These are phyloP conservation scores for Cataglyphis altisquamis DNA, from an alignment of 2,888 invertebrate species.

Conservation along the genomic window DNA sequence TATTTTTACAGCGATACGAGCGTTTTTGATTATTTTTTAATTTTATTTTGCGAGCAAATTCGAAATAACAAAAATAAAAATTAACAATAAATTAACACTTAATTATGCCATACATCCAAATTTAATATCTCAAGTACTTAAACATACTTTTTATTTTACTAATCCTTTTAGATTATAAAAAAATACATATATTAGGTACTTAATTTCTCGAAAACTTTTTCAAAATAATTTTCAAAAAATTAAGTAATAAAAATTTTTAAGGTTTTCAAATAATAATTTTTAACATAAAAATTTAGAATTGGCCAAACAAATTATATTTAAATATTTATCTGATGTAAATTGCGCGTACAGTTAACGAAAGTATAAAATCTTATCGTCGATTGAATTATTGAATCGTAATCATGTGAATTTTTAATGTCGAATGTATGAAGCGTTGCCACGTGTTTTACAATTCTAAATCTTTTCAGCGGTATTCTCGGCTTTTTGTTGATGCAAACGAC, in stretches of 20 bases:
- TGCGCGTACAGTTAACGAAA: background rate
- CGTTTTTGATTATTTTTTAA: background rate
- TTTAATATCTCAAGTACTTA: no score
- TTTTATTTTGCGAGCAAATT: background rate
- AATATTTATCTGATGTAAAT: background rate
- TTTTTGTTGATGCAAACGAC: conserved; percentile 45
- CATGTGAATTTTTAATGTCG: background rate
- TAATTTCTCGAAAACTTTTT: background rate
- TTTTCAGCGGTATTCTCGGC: conserved; percentile 49
- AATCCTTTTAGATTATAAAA: no score
- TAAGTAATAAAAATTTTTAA: background rate
- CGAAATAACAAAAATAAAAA: background rate
- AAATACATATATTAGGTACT: no score
- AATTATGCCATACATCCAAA: no score
- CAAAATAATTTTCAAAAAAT: background rate
- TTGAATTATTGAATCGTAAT: background rate
- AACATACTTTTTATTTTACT: no score
- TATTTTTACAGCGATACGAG: background rate
- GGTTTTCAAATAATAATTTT: background rate
- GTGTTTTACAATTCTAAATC: conserved; percentile 10
- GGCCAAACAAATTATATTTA: background rate
- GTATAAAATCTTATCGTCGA: background rate
- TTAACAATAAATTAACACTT: background rate
- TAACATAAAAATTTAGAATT: background rate
- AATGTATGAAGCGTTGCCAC: background rate